Conservation (phyloP, 2,797 vertebrate genomes). For the Denticeps clupeoides region DNA sequence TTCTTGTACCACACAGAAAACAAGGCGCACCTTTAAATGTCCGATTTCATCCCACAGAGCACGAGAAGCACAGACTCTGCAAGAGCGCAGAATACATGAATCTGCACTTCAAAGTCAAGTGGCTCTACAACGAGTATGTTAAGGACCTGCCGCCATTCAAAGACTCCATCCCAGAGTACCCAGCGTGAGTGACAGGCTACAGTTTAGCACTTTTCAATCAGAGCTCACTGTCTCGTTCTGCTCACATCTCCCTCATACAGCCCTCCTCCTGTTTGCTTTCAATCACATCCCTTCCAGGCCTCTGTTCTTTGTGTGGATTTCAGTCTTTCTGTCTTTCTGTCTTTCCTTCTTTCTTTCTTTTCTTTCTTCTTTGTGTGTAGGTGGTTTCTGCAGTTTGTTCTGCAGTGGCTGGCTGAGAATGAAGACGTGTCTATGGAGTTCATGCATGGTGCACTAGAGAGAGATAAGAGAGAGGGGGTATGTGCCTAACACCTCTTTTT, state of each 20-base stretch:
- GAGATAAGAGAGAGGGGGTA: slow-evolving; percentile 96
- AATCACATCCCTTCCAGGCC: neutral
- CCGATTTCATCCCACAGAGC: slow-evolving; percentile 57
- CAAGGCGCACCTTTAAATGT: neutral
- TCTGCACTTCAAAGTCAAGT: slow-evolving; percentile 97
- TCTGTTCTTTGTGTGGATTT: neutral
- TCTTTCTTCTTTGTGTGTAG: slow-evolving; percentile 43
- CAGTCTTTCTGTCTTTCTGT: neutral
- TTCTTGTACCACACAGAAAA: neutral
- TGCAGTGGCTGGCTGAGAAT: slow-evolving; percentile 93
- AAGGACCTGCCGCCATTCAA: slow-evolving; percentile 68
- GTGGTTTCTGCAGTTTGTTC: slow-evolving; percentile 92
- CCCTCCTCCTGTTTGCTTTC: neutral
- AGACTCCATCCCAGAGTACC: slow-evolving; percentile 78
- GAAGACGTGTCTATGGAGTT: slow-evolving; percentile 96
- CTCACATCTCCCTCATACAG: slow-evolving; percentile 3
- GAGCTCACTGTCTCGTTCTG: neutral
- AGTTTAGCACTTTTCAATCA: neutral
- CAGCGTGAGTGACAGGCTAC: slow-evolving; percentile 67
- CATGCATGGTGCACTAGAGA: slow-evolving; percentile 86
- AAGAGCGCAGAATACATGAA: slow-evolving; percentile 97
- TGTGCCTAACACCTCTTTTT: neutral
- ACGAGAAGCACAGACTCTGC: slow-evolving; percentile 81
- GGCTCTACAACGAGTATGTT: slow-evolving; percentile 90
- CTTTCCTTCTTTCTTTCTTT: neutral